phyloP scores from a whole-genome alignment of 2,113 vertebrate genomes.

The Hydrolagus affinis region DNA sequence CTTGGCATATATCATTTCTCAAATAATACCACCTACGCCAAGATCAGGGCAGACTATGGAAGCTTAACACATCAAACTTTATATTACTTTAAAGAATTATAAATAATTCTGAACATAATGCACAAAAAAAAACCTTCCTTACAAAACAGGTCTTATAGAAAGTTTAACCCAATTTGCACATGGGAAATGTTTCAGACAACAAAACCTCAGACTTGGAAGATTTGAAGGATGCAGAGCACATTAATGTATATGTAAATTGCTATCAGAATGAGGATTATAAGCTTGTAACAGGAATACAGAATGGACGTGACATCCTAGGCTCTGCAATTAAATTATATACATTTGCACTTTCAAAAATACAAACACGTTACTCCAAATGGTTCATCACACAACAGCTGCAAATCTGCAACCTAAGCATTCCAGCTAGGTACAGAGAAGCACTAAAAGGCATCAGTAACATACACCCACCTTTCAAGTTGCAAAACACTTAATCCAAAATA shows the following conservation, averaged over 20 bases:
- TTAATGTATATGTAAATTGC: constrained; percentile 52
- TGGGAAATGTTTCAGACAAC: constrained; percentile 43
- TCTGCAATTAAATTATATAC: constrained; percentile 74
- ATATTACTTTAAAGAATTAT: constrained; percentile 59
- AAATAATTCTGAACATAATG: constrained; percentile 64
- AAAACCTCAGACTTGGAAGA: constrained; percentile 47
- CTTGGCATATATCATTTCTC: constrained; percentile 42
- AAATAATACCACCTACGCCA: not conserved
- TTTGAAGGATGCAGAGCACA: constrained; percentile 50
- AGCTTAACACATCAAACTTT: constrained; percentile 51
- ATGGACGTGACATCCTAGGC: constrained; percentile 62
- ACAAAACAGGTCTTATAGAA: constrained; percentile 55
- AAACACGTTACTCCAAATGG: constrained; percentile 64
- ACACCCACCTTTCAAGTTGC: constrained; percentile 76
- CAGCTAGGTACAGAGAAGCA: constrained; percentile 62
- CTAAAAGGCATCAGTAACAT: constrained; percentile 69
- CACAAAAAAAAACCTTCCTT: constrained; percentile 54
- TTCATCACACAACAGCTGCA: constrained; percentile 65
- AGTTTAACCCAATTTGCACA: constrained; percentile 38
- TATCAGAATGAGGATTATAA: constrained; percentile 61
- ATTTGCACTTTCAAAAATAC: constrained; percentile 78
- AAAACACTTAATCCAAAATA: constrained; percentile 71
- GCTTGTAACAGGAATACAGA: constrained; percentile 71
- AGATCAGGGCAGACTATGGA: constrained; percentile 41
- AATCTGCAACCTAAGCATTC: constrained; percentile 44